Percentiles rank a stretch among this genome's conserved stretches.
Conservation (phyloP, 2,113 vertebrate genomes). For the Bubo scandiacus region DNA sequence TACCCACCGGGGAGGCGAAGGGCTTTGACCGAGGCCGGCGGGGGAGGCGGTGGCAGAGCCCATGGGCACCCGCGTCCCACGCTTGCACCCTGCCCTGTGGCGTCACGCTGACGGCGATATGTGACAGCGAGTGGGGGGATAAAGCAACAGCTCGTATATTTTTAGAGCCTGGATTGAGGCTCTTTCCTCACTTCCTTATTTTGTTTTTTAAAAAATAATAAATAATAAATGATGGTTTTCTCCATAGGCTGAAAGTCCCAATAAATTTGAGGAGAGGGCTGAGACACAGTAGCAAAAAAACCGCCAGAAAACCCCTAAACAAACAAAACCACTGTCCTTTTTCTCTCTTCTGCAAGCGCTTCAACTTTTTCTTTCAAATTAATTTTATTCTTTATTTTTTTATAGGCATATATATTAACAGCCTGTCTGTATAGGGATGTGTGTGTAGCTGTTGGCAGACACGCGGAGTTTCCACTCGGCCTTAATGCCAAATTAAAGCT, state of each 20-base stretch:
- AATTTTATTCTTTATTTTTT: constrained; percentile 55
- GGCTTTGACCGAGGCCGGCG: background rate
- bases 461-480: constrained; percentile 39
- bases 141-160: background rate
- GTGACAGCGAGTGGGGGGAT: background rate
- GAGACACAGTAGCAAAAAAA: background rate
- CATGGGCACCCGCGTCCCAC: accelerated
- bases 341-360: background rate
- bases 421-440: constrained; percentile 30
- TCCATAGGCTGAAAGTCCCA: background rate
- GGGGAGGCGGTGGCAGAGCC: background rate
- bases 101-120: accelerated
- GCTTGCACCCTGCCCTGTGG: background rate
- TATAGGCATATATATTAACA: constrained; percentile 42
- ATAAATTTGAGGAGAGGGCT: background rate
- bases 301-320: background rate
- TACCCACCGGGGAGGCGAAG: background rate
- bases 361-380: constrained; percentile 15
- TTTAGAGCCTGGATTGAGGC: background rate
- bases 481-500: constrained; percentile 72
- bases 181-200: background rate
- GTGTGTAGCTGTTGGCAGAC: constrained; percentile 66
- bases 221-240: background rate
- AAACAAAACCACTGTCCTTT: background rate
- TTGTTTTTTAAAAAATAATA: background rate